Evolutionary conservation across 2,888 invertebrate species (phyloP), one percentile per base, ranked within the genome.

Genomic region (Callyntrura guangdongensis): DNA sequence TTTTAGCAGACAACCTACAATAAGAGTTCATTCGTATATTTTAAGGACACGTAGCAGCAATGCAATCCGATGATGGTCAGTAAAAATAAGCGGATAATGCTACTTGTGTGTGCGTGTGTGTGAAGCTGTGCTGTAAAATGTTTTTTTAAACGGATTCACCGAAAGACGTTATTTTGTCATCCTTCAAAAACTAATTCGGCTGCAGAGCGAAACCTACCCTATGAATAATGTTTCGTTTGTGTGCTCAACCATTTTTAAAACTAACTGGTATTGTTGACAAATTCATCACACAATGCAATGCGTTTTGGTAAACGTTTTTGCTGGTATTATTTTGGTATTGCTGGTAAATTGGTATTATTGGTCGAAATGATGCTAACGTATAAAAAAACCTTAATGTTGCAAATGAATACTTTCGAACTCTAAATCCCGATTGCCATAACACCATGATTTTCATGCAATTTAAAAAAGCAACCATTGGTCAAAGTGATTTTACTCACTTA

Each of bases 401-500:
- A n/a, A n/a, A n/a, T n/a, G n/a, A n/a, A n/a, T n/a, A 8, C 69
- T n/a, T 1, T 20, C 11, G 47, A 17, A 25, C 72, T n/a, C n/a
- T 20, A 17, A 74, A 47, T 45, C 47, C 47, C 72, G 72, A 47
- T 47, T 74, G 72, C 11, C 47, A 20, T 74, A 20, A 74, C 47
- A 47, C 4, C 47, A 12, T 4, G 0, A 64, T 47, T 9, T 20
- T 0, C 72, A 74, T 47, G 72, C 72, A 74, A 74, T 74, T 74
- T 47, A n/a, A 69, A 2, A 36, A 6, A 27, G 12, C 67, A 74
- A 47, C 20, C 47, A 12, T 45, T 12, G 11, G 47, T 20, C 72
- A 77, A 49, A 53, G 8, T 53, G 49, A 53, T 79, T 79, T 56
- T 59, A 27, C 79, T 77, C 56, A 79, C 79, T 61, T 82, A 47